Evolutionary conservation across 2,113 vertebrate genomes (phyloP).

Genomic region (Ahaetulla prasina): DNA sequence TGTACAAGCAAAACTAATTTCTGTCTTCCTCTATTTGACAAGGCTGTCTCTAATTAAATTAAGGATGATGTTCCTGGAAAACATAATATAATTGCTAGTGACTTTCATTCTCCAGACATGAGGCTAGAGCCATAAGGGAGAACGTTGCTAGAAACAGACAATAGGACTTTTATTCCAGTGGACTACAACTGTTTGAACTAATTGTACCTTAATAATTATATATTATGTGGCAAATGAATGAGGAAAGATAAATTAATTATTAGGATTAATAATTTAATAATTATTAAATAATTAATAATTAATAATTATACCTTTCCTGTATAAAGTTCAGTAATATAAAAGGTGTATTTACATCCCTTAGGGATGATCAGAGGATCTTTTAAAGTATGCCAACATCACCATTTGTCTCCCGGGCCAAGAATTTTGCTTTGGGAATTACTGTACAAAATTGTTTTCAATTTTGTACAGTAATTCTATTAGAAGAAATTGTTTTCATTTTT

Average conservation of each 20-base stretch:
- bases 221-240: conserved; percentile 1
- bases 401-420: not conserved
- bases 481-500: not conserved
- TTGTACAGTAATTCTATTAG: not conserved
- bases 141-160: not conserved
- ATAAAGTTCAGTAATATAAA: not conserved
- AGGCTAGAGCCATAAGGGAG: not conserved
- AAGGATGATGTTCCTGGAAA: conserved; percentile 14
- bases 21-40: conserved; percentile 14
- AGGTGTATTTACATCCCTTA: not conserved
- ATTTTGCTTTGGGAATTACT: not conserved
- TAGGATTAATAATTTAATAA: too few relatives aligned
- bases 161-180: not conserved
- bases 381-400: conserved; percentile 10
- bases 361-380: not conserved
- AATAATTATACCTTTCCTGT: not conserved
- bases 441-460: not conserved
- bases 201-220: not conserved
- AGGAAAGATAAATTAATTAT: not conserved
- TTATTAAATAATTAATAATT: too few relatives aligned
- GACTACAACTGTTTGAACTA: not conserved
- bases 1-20: conserved; percentile 11
- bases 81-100: not conserved
- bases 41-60: conserved; percentile 5
- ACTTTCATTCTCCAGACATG: conserved; percentile 11